Conservation (phyloP, 2,888 invertebrate genomes). For the Yponomeuta cagnagella region DNA sequence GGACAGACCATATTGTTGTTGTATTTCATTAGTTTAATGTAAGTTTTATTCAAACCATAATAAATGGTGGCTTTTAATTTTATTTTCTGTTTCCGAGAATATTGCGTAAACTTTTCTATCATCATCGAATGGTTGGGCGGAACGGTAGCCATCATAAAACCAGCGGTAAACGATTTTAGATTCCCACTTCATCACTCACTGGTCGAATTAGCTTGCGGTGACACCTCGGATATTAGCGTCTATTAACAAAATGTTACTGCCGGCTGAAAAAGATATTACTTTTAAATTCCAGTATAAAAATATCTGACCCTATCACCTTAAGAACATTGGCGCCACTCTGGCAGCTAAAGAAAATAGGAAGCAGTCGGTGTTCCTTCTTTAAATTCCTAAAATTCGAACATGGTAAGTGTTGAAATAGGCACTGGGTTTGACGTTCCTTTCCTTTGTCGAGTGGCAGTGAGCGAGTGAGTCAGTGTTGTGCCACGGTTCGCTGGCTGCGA, state of each 20-base stretch:
- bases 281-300: constrained; percentile 17
- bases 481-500: constrained; percentile 63
- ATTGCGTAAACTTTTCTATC: constrained; percentile 39
- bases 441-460: constrained; percentile 35
- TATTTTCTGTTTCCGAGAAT: constrained; percentile 5
- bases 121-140: constrained; percentile 17
- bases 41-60: constrained; percentile 1
- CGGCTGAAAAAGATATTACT: constrained; percentile 10
- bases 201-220: constrained; percentile 45
- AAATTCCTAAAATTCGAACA: constrained; percentile 40
- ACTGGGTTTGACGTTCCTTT: constrained; percentile 17
- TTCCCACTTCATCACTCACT: constrained; percentile 43
- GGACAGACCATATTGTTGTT: constrained; percentile 28
- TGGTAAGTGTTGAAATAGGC: constrained; percentile 45
- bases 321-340: constrained; percentile 12
- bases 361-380: background rate
- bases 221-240: constrained; percentile 46
- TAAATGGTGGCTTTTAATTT: too few species aligned
- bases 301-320: background rate
- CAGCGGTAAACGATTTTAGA: constrained; percentile 27
- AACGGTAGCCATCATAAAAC: constrained; percentile 1
- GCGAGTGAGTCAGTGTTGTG: constrained; percentile 47
- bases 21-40: constrained; percentile 4
- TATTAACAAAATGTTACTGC: constrained; percentile 60
- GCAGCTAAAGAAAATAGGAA: constrained; percentile 24